These are phyloP conservation scores for Andrena flavipes DNA, from an alignment of 2,888 invertebrate genomes.

Conservation along the genomic window DNA sequence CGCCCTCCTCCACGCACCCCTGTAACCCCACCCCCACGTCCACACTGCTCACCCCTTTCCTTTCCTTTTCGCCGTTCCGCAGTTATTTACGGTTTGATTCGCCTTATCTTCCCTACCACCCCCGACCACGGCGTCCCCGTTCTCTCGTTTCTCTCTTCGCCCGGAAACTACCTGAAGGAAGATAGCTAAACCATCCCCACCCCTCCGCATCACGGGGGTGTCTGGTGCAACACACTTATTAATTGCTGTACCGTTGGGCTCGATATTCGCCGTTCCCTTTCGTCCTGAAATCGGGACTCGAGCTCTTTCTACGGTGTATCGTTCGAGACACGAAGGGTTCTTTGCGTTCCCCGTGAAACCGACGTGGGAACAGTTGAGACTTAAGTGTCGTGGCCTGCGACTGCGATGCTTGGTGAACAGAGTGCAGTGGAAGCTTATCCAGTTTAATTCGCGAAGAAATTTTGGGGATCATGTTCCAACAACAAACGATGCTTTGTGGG, in stretches of 20 bases:
- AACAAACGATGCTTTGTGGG: too few relatives aligned
- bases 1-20: constrained; percentile 61
- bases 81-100: constrained; percentile 85
- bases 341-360: background rate
- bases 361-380: background rate
- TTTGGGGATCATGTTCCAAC: too few relatives aligned
- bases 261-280: constrained; percentile 71
- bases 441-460: too few relatives aligned
- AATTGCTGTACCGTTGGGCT: constrained; percentile 59
- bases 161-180: constrained; percentile 77
- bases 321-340: background rate
- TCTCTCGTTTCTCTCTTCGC: constrained; percentile 62
- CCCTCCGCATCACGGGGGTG: constrained; percentile 38
- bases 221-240: constrained; percentile 53
- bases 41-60: constrained; percentile 69
- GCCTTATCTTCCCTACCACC: constrained; percentile 81
- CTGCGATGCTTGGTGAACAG: background rate
- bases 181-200: constrained; percentile 71
- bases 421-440: too few relatives aligned
- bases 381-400: too few relatives aligned
- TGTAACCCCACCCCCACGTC: constrained; percentile 32
- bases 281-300: background rate
- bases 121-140: constrained; percentile 58
- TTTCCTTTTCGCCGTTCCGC: constrained; percentile 82
- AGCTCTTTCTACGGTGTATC: background rate